Evolutionary conservation across 2,888 invertebrate genomes (phyloP), one percentile per base, ranked within the genome.

Genomic region (Sphaerophoria taeniata): DNA sequence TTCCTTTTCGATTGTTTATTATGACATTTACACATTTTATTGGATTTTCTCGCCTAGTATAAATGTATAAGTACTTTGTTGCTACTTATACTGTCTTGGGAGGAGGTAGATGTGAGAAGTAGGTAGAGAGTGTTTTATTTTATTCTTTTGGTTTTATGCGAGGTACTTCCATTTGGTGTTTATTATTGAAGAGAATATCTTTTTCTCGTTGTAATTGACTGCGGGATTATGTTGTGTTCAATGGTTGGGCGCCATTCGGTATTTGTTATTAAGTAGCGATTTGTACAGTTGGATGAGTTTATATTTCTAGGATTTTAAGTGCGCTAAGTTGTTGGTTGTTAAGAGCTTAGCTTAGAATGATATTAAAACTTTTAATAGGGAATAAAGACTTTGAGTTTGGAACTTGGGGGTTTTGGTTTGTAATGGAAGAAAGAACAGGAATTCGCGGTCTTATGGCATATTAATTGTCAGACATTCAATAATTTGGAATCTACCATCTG

Each of bases 1-100:
- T 80, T 76, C 76, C 58, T 61, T 73, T 72, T 76, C 80, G 84
- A 73, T 85, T 81, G 81, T 77, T 85, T 81, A 76, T 81, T 76
- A 79, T 70, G 74, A 51, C 70, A 82, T 77, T 77, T 73, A 76
- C 75, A 75, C 71, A 60, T 76, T 80, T 81, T 81, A 77, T 81
- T 81, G 72, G 72, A 77, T 76, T 76, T 72, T 72, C 70, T 51
- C 51, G 55, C 45, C 65, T 34, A 43, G 55, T 43, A 67, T 56
- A 3, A 16, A 14, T 14, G 49, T 53, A 60, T 43, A 45, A 33
- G 60, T 67, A 43, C 65, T 51, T 60, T 24, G n/a, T 55, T 49
- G 31, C 58, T 51, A 45, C 47, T 58, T 73, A 53, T 16, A 16
- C 0, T 49, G 14, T 6, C 4, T 43, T 9, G 9, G 7, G n/a